These are phyloP conservation scores for Adelosebastes latens DNA, from an alignment of 2,797 vertebrate genomes.

Conservation along the genomic window DNA sequence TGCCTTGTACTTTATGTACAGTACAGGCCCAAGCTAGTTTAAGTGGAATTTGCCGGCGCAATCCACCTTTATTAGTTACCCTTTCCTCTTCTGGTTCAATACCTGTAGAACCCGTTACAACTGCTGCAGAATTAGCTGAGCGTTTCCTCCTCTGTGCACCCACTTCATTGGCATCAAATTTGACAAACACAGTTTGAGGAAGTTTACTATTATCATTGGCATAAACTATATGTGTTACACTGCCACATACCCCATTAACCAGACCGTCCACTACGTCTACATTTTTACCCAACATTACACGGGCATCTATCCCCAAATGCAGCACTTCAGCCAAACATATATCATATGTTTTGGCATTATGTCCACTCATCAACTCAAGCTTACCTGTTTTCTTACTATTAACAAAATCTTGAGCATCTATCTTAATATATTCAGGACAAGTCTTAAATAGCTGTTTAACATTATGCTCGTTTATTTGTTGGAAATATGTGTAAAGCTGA, in stretches of 20 bases:
- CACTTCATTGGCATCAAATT: slow-evolving; percentile 1
- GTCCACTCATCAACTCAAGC: background rate
- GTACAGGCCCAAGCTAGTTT: background rate
- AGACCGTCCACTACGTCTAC: background rate
- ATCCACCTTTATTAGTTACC: background rate
- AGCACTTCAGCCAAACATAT: background rate
- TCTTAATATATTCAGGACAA: background rate
- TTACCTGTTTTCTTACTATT: background rate
- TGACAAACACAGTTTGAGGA: background rate
- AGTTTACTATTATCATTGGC: background rate
- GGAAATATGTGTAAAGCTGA: background rate
- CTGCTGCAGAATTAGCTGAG: background rate
- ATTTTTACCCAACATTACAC: background rate
- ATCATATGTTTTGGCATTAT: background rate
- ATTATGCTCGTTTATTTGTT: background rate
- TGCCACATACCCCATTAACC: too few species aligned
- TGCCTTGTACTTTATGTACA: background rate
- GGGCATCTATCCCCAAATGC: background rate
- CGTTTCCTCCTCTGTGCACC: background rate
- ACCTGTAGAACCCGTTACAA: background rate
- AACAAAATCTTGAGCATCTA: background rate
- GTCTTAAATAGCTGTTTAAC: background rate
- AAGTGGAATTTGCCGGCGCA: background rate
- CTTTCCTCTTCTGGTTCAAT: background rate
- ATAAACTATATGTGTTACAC: too few species aligned